These are phyloP conservation scores for Cetonia aurata DNA, from an alignment of 2,888 invertebrate species.

Conservation along the genomic window DNA sequence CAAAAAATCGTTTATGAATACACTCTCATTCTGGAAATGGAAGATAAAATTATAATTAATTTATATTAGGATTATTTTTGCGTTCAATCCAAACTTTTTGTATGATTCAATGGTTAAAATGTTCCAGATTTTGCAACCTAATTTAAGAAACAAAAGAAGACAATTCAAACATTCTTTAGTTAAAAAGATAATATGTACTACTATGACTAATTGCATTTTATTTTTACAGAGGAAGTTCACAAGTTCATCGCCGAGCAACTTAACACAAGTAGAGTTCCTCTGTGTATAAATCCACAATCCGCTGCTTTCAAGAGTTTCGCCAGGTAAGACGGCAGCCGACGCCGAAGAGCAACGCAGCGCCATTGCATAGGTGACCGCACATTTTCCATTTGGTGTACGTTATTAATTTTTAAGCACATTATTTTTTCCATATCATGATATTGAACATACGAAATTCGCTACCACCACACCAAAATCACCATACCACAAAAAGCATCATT, in stretches of 20 bases:
- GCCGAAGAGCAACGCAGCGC: conserved; percentile 67
- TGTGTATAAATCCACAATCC: conserved; percentile 99
- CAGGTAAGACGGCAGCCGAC: conserved; percentile 83
- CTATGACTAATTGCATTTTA: conserved; percentile 49
- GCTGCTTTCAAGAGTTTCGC: conserved; percentile 99
- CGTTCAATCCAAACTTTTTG: too few species aligned
- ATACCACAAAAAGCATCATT: conserved; percentile 23
- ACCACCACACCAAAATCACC: conserved; percentile 21
- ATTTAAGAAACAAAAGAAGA: neutral
- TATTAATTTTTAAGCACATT: conserved; percentile 47
- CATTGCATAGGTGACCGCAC: conserved; percentile 68
- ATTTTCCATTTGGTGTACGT: conserved; percentile 65
- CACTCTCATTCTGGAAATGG: too few species aligned
- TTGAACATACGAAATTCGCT: conserved; percentile 10
- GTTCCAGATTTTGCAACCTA: too few species aligned
- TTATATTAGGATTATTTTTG: too few species aligned
- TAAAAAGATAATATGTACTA: neutral
- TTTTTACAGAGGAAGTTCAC: conserved; percentile 94
- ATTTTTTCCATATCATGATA: conserved; percentile 32
- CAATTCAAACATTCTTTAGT: too few species aligned
- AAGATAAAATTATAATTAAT: too few species aligned
- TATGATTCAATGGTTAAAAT: too few species aligned
- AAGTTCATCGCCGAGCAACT: conserved; percentile 98
- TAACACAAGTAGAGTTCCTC: conserved; percentile 94
- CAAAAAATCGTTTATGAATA: too few species aligned